Evolutionary conservation across 1,140 invertebrate genomes (phyloP), one percentile per base, ranked within the genome.

Genomic region (Anastrepha obliqua): DNA sequence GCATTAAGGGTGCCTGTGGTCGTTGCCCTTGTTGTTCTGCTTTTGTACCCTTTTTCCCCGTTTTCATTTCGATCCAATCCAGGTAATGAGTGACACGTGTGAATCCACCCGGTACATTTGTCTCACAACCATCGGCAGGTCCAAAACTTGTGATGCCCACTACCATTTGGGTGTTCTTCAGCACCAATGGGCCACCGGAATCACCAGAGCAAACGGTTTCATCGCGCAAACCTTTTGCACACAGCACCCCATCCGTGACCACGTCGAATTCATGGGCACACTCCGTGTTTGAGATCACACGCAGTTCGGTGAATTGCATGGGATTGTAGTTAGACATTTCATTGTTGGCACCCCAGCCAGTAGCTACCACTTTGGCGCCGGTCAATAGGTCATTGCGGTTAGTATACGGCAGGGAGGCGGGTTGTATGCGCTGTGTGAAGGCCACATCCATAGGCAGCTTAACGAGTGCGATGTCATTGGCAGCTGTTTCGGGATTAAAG

Each of bases 141-240:
- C 92, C 92, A 55, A 93, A 93, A 78, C 92, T 93, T 0, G 92
- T 93, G 4, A 93, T 91, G 67, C 92, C 92, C 58, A 93, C 92
- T n/a, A 93, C 89, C 8, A 87, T 64, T 20, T 92, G 90, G 8
- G 91, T 92, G 85, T 89, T 90, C 70, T 93, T 93, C 1, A 93
- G 87, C 0, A 93, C 92, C 2, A 93, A 86, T 0, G 92, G 92
- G 2, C 92, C 92, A 59, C 92, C 92, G 0, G 92, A 93, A 44
- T 93, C 92, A 2, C 92, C 92, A 0, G 92, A 90, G 88, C 92
- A 93, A 7, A 93, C 92, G 0, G 91, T 93, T 87, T 93, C 92
- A 65, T 91, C 89, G 70, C 91, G 90, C 13, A 93, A 85, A 0
- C 92, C 92, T 87, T 93, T 93, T 64, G 92, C 92, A 86, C 92